Base-by-base conservation (phyloP, 1,140 invertebrate species). In the Formica selysi region DNA sequence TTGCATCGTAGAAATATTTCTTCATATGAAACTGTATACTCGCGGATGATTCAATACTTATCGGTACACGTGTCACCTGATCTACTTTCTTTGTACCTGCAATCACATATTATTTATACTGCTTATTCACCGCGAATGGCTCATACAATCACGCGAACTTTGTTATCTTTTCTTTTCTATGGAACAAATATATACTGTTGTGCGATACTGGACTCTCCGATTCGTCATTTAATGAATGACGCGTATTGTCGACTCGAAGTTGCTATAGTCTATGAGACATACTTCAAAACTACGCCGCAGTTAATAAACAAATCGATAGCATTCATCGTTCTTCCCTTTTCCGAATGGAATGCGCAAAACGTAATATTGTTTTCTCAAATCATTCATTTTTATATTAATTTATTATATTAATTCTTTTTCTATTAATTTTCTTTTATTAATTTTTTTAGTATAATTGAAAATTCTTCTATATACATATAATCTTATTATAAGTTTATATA, bases 61-160 rank as follows among this genome's bases (percentile, higher is more conserved):
- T 91, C 89, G 62, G 32, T 61, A 59, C 86, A 86, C 68, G 64
- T 76, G 67, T 81, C 88, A 87, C 83, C 68, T 83, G 89, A 83
- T 83, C 67, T 57, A 81, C 76, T 90, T 86, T 86, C 86, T 70
- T 78, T 76, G 62, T 88, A 26, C 13, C n/a, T n/a, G 54, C 57
- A 73, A 71, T 86, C 84, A 1, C 41, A 3, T 8, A 41, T 86
- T 76, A 74, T 67, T 54, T 36, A 48, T 84, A 44, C 73, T 61
- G 79, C 68, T 89, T 59, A 57, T 61, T 76, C 73, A 78, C 22
- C 22, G 59, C 36, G 71, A 57, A 59, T 65, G 57, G 54, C 54
- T 84, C 41, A 76, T 74, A 59, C 85, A 76, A 29, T 78, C 44
- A 22, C 61, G 62, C 38, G 70, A 76, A 65, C 76, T 54, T 54